Base-by-base conservation (phyloP, 2,888 invertebrate species). In the Rutpela maculata region DNA sequence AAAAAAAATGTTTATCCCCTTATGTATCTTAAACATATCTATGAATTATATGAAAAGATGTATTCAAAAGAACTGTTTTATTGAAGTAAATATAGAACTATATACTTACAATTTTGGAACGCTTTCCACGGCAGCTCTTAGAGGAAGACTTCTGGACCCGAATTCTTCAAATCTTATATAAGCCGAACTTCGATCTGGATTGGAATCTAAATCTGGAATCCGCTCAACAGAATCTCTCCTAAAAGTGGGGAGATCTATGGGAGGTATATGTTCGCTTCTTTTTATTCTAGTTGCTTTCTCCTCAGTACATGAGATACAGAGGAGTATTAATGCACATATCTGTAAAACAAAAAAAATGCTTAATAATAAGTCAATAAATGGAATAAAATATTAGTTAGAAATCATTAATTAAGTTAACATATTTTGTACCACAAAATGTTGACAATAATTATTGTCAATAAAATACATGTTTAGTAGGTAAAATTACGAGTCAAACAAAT, bases 91-190 rank as follows among this genome's bases (percentile, higher is more conserved):
- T n/a, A n/a, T n/a, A n/a, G n/a, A n/a, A n/a, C 22, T 18, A 59
- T 19, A 70, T 60, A 85, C 88, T 88, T 86, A 91, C 90, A 88
- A 83, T 82, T 90, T 88, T 10, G 95, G 95, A 75, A 94, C 90
- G 85, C 93, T 94, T 89, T 96, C 96, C 2, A 96, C 95, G 0
- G 96, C 95, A 66, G 93, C 92, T 77, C 96, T 91, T 76, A 96
- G 90, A 0, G 96, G 96, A 68, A 94, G 86, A 77, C 89, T 89
- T 74, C 85, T 88, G 17, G 90, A 89, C 31, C 91, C 91, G 80
- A 88, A 90, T 74, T 88, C 88, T 31, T 87, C 83, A 50, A 78
- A 74, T 26, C 83, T 83, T 31, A 77, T 83, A 75, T 87, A 87
- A 5, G 84, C 76, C 11, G 87, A 82, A 67, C 82, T 85, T 71